Evolutionary conservation across 2,797 vertebrate genomes (phyloP).

Genomic region (Picus viridis): DNA sequence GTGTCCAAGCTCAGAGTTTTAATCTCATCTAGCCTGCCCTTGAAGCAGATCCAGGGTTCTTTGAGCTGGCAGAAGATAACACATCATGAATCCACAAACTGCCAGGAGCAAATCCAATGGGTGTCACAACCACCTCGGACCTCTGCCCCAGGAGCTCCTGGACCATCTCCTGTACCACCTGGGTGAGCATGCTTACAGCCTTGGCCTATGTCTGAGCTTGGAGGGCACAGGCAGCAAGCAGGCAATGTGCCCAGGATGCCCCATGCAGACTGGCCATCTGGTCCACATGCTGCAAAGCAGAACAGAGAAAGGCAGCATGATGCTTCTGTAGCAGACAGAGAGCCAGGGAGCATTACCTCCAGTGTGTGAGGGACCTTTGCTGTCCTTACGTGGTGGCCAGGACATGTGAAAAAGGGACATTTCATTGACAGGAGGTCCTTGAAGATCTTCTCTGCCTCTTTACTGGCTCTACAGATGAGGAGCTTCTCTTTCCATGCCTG

Average conservation of each 20-base stretch:
- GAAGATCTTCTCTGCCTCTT: background rate
- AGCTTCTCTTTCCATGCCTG: background rate
- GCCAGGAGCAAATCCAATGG: background rate
- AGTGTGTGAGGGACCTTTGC: accelerated
- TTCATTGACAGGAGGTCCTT: background rate
- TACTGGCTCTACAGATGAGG: background rate
- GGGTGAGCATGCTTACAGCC: accelerated
- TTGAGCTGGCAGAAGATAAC: background rate
- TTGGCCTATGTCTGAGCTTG: accelerated
- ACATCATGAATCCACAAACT: accelerated
- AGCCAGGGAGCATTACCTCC: background rate
- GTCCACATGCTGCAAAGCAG: accelerated
- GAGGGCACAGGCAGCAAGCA: background rate
- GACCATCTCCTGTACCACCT: accelerated
- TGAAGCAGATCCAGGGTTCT: background rate
- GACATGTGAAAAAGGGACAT: background rate
- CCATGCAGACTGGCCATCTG: background rate
- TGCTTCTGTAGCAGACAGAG: background rate
- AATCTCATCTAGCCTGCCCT: accelerated
- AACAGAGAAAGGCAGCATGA: background rate
- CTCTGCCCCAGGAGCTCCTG: background rate
- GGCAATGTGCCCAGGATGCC: accelerated
- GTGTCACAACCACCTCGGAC: background rate
- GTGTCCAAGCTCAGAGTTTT: background rate
- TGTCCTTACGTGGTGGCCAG: background rate